Conservation (phyloP, 2,888 invertebrate species). For the Scaptomyza cyrtandrae region DNA sequence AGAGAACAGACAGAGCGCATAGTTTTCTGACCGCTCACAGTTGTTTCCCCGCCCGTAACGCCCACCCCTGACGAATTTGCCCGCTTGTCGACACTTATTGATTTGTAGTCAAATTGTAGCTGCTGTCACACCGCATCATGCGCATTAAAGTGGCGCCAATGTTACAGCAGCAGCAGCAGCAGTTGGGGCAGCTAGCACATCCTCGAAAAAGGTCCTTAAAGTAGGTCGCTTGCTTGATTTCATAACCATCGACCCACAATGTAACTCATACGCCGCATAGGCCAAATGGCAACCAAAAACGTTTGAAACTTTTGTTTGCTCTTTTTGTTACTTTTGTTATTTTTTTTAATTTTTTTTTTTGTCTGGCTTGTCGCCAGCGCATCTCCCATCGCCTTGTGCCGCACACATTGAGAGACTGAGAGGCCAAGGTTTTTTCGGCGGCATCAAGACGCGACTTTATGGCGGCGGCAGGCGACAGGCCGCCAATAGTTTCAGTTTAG, state of each 20-base stretch:
- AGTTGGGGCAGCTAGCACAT: conserved; percentile 12
- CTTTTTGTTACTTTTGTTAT: conserved; percentile 24
- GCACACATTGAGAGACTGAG: conserved; percentile 23
- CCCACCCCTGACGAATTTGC: not conserved
- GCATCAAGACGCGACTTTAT: conserved; percentile 78
- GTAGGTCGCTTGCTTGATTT: conserved; percentile 68
- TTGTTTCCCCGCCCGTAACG: not conserved
- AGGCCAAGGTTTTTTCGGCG: conserved; percentile 78
- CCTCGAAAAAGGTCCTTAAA: conserved; percentile 33
- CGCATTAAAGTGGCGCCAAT: conserved; percentile 74
- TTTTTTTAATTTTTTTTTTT: conserved; percentile 42
- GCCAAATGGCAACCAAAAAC: conserved; percentile 54
- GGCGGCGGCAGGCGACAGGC: conserved; percentile 75
- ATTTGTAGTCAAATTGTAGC: conserved; percentile 78
- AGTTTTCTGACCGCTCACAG: conserved; percentile 49
- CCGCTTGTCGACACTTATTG: conserved; percentile 56
- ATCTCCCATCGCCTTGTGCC: conserved; percentile 60
- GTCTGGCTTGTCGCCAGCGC: conserved; percentile 62
- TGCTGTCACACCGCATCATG: conserved; percentile 38
- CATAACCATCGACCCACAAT: conserved; percentile 45
- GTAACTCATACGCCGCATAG: conserved; percentile 54
- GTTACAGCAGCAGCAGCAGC: conserved; percentile 61
- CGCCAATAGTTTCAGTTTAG: conserved; percentile 71
- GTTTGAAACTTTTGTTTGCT: conserved; percentile 65
- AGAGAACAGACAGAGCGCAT: conserved; percentile 47